Conservation (phyloP, 1,140 invertebrate species). For the Acromyrmex heyeri region DNA sequence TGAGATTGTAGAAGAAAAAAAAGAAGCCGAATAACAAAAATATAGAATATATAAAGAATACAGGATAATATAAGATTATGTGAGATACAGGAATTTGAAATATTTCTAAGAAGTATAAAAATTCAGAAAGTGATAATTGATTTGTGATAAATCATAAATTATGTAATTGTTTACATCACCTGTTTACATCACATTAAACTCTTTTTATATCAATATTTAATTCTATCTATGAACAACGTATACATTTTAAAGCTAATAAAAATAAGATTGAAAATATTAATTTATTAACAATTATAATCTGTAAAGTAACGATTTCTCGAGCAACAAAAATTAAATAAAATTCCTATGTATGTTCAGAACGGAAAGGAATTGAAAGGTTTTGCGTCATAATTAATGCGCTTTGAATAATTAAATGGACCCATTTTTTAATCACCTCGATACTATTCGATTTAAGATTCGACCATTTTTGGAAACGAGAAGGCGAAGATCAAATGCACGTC, state of each 20-base stretch:
- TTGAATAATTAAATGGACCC: not conserved
- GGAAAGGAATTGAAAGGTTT: not conserved
- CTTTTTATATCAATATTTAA: not conserved
- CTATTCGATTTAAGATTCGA: not conserved
- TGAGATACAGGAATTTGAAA: not conserved
- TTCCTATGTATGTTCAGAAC: not conserved
- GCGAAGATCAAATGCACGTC: constrained; percentile 9
- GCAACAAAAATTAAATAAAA: not conserved
- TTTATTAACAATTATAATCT: not conserved
- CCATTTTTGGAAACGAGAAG: not conserved
- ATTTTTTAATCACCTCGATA: constrained; percentile 18
- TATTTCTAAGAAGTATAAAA: not conserved
- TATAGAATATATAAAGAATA: not conserved
- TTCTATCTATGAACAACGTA: not conserved
- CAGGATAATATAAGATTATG: not conserved
- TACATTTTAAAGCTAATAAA: not conserved
- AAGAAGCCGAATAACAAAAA: not conserved
- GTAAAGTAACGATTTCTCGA: not conserved
- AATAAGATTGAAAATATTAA: not conserved
- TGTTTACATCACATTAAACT: not conserved
- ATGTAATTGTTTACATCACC: not conserved
- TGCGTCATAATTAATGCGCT: not conserved
- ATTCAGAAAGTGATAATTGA: too few relatives aligned
- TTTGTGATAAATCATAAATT: not conserved
- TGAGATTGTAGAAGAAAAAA: not conserved